Base-by-base conservation (phyloP, 2,888 invertebrate species). In the Palloptera scutellata region DNA sequence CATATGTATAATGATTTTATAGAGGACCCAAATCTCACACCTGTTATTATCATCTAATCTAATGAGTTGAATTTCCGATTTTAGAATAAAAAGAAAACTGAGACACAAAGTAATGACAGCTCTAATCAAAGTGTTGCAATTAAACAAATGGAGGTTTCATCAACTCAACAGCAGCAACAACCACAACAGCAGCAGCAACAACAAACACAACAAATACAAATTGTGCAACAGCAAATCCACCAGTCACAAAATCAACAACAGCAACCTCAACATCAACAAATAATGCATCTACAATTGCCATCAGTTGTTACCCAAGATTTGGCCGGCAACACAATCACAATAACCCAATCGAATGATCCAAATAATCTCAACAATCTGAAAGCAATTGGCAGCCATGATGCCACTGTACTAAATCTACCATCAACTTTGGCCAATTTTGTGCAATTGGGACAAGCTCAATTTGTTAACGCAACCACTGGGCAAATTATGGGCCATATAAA, bases 251-350 rank as follows among this genome's bases (percentile, higher is more conserved):
- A 72, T 15, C 72, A 72, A 15, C 72, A 73, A 3, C 78, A 75
- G 11, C 80, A 79, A 15, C 77, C 78, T 3, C 66, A 70, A 11
- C 73, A 71, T 55, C 75, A 78, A 53, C 86, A 84, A 76, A 82
- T 83, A 58, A 83, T 83, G 81, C 81, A 85, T 74, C 70, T 84
- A 20, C 81, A 83, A 70, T 74, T 83, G 69, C 79, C 80, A 5
- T 67, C 72, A 0, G 76, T 79, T 15, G 81, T 81, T 3, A 77
- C 80, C 30, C 80, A 80, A 68, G 81, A 81, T 70, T 66, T 83
- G 43, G 79, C 79, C 43, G 80, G 81, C 2, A 83, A 80, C 70
- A 84, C 84, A 6, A 83, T 84, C 60, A 83, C 84, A 42, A 83
- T 84, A 53, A 83, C 82, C 13, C 83, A 84, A 68, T 75, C 83